Base-by-base conservation (phyloP, 2,797 vertebrate genomes). In the Notolabrus celidotus region DNA sequence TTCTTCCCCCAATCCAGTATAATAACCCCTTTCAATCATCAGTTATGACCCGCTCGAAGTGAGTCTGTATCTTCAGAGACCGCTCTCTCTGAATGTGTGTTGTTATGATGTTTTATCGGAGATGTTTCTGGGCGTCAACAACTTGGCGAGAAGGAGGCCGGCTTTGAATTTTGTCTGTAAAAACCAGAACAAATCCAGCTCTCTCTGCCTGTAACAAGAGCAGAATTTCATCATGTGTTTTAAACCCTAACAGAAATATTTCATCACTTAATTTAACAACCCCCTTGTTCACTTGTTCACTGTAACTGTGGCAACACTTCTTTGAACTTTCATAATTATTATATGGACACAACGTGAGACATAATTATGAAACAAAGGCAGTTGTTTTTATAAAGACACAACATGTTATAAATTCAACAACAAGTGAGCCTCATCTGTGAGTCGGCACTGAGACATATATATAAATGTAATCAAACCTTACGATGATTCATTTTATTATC, bases 351-450 rank as follows among this genome's bases (percentile, higher is more conserved):
- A 82, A 41, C 66, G 17, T 67, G 39, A n/a, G 41, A 52, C 5
- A 11, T 54, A 1, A 49, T 67, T 52, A 6, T 20, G 12, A 8
- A 51, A 27, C 11, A 41, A 58, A 0, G 3, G 3, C 11, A 45
- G 16, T 46, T 67, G 34, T 36, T 75, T 55, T 31, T 31, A 31
- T n/a, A 53, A 38, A 43, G 43, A 42, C 36, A 36, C 33, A 57
- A 61, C 23, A 19, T 52, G 22, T 56, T 27, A 58, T 56, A 34
- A 70, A 34, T 64, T 20, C 31, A 51, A 81, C 43, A 43, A 81
- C 43, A 51, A 45, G 10, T 31, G 46, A 23, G 38, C 23, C 0
- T 31, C 55, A 45, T 45, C 29, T 9, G 29, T 4, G 29, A 5
- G 4, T 4, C 29, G 9, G 29, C 9, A 9, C 29, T 39, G 41